These are phyloP conservation scores for Odontophorus gujanensis DNA, from an alignment of 2,113 vertebrate genomes.

Conservation along the genomic window DNA sequence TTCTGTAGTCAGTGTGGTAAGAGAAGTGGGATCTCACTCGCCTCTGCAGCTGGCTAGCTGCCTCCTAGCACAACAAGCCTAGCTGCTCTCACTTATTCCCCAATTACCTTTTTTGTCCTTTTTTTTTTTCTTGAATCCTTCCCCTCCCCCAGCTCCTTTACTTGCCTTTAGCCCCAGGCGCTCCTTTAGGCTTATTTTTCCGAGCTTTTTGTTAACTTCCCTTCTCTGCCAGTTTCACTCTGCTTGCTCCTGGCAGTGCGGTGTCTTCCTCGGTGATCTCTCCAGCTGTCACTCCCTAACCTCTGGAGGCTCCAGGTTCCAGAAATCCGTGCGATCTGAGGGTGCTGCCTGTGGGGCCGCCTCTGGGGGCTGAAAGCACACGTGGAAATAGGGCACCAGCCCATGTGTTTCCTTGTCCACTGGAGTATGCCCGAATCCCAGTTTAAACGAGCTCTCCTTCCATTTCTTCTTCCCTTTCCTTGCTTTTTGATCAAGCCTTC, in stretches of 20 bases:
- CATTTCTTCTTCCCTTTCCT: not conserved
- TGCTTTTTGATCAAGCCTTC: not conserved
- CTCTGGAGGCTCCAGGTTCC: not conserved
- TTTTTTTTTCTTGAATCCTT: not conserved
- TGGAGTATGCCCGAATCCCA: not conserved
- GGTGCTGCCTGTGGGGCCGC: not conserved
- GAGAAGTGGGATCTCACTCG: constrained; percentile 27
- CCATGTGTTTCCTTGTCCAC: fast-evolving
- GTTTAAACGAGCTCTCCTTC: fast-evolving
- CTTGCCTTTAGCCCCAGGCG: not conserved
- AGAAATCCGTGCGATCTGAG: fast-evolving
- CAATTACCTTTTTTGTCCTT: not conserved
- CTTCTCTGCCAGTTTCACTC: not conserved
- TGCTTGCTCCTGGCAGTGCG: fast-evolving
- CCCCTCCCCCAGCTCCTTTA: not conserved
- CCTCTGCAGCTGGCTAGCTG: constrained; percentile 25
- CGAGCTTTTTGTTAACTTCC: not conserved
- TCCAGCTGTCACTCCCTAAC: not conserved
- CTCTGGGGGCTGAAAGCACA: not conserved
- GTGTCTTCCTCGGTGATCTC: not conserved
- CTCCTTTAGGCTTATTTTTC: not conserved
- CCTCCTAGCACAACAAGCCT: not conserved
- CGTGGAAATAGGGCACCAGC: not conserved
- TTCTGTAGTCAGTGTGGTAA: constrained; percentile 29
- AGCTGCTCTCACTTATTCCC: constrained; percentile 1